phyloP scores from a whole-genome alignment of 2,113 vertebrate genomes.

The Polypterus bichir region DNA sequence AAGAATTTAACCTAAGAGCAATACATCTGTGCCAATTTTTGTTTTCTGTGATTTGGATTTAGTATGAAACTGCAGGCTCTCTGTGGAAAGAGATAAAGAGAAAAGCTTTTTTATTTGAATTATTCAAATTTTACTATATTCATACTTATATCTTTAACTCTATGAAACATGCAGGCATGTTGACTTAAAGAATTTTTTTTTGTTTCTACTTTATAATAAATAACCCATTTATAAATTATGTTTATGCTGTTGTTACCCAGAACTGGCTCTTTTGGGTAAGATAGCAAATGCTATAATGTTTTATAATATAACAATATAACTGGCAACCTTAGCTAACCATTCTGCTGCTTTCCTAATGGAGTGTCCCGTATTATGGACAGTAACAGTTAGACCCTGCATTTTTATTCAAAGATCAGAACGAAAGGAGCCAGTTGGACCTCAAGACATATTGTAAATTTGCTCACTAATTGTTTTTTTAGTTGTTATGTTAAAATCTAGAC shows the following conservation, averaged over 20 bases:
- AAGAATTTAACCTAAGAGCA: conserved; percentile 1
- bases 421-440: not conserved
- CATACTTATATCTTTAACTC: conserved; percentile 14
- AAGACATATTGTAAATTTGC: conserved; percentile 11
- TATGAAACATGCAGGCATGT: conserved; percentile 53
- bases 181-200: conserved; percentile 29
- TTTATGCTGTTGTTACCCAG: conserved; percentile 27
- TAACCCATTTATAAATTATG: conserved; percentile 30
- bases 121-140: not conserved
- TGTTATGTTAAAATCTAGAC: not conserved
- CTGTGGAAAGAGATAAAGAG: not conserved
- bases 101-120: not conserved
- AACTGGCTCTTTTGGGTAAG: conserved; percentile 42
- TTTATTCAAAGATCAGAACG: too few relatives aligned
- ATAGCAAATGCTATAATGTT: conserved; percentile 10
- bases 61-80: not conserved
- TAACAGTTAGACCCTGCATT: too few relatives aligned
- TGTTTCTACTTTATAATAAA: conserved; percentile 21
- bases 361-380: not conserved
- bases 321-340: not conserved
- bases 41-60: not conserved
- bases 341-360: not conserved
- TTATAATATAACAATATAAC: not conserved
- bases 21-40: not conserved
- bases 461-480: conserved; percentile 15